A percentile compares a stretch with the other conserved stretches of the same genome.
phyloP scores from a whole-genome alignment of 2,113 vertebrate genomes.

The Heterotis niloticus region DNA sequence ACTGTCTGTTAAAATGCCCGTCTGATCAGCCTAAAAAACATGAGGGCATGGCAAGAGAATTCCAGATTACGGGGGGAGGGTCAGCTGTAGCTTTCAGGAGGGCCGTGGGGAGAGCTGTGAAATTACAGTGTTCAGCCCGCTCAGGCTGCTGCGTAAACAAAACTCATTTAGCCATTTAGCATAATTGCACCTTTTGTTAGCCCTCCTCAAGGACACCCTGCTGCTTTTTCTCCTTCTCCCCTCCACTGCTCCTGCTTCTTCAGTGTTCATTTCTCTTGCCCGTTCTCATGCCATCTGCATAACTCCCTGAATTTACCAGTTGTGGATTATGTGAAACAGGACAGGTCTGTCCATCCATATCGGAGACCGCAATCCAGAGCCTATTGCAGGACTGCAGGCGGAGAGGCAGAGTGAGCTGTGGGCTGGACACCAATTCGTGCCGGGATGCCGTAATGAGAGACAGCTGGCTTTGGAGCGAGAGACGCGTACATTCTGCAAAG shows the following conservation, averaged over 20 bases:
- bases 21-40: not conserved
- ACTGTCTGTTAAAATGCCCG: not conserved
- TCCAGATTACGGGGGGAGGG: slow-evolving; percentile 38
- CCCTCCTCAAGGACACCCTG: slow-evolving; percentile 54
- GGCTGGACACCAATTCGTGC: too few species aligned
- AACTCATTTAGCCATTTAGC: slow-evolving; percentile 64
- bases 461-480: not conserved
- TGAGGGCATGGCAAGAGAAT: slow-evolving; percentile 22
- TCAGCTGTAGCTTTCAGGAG: slow-evolving; percentile 50
- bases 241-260: not conserved
- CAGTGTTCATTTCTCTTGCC: slow-evolving; percentile 9
- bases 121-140: slow-evolving; percentile 43
- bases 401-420: too few species aligned
- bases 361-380: too few species aligned
- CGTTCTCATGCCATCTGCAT: not conserved
- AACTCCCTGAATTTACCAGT: not conserved
- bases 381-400: too few species aligned
- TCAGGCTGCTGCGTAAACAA: slow-evolving; percentile 51
- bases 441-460: not conserved
- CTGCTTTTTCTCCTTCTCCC: slow-evolving; percentile 57
- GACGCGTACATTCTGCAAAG: not conserved
- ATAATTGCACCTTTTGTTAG: slow-evolving; percentile 65
- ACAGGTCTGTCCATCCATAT: not conserved
- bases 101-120: not conserved
- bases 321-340: not conserved